These are phyloP conservation scores for Zingel zingel DNA, from an alignment of 2,113 vertebrate genomes.

Conservation along the genomic window DNA sequence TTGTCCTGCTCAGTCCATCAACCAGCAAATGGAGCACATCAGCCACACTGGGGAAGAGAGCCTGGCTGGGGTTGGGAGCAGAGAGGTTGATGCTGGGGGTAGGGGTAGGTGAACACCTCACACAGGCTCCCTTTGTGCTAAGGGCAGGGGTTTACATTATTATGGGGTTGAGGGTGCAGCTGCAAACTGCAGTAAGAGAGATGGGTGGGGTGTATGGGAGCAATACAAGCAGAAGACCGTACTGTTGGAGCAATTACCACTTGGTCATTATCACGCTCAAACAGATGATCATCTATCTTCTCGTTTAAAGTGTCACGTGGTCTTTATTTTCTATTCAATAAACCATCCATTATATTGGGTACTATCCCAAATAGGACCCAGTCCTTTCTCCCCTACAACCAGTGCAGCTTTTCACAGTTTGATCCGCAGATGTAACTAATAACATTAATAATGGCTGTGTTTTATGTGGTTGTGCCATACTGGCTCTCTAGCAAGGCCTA, in stretches of 20 bases:
- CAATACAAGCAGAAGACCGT: conserved; percentile 63
- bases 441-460: not conserved
- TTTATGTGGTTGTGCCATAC: conserved; percentile 4
- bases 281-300: conserved; percentile 89
- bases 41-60: conserved; percentile 84
- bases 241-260: conserved; percentile 88
- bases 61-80: conserved; percentile 37
- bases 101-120: conserved; percentile 83
- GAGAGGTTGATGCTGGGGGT: conserved; percentile 37
- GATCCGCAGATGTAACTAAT: conserved; percentile 22
- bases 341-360: conserved; percentile 88
- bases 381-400: conserved; percentile 76
- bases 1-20: conserved; percentile 92
- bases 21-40: conserved; percentile 96
- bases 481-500: not conserved
- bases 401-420: conserved; percentile 78
- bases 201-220: conserved; percentile 44
- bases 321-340: conserved; percentile 91
- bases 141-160: conserved; percentile 87
- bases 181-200: conserved; percentile 62
- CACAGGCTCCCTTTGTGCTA: conserved; percentile 93
- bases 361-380: conserved; percentile 86
- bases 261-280: conserved; percentile 89
- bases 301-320: conserved; percentile 89
- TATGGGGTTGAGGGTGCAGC: conserved; percentile 45